Base-by-base conservation (phyloP, 2,113 vertebrate species). In the Trichomycterus rosablanca region DNA sequence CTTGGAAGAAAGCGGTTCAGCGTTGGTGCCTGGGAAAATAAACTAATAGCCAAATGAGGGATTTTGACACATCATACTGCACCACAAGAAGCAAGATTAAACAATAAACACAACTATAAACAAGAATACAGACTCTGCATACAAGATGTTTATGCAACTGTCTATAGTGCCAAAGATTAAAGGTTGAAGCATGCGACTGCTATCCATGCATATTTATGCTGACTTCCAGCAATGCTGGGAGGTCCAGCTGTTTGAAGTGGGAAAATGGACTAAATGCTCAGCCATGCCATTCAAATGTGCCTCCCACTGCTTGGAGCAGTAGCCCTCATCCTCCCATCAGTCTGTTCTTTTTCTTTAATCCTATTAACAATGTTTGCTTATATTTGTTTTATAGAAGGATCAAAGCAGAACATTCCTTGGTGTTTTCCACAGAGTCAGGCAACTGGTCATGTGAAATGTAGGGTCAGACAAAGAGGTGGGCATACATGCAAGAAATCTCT, bases 61-160 rank as follows among this genome's bases (percentile, higher is more conserved):
- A n/a, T n/a, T n/a, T n/a, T n/a, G n/a, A n/a, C n/a, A n/a, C n/a
- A n/a, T n/a, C n/a, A n/a, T n/a, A n/a, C n/a, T n/a, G n/a, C n/a
- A n/a, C n/a, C n/a, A n/a, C n/a, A n/a, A n/a, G n/a, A n/a, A n/a
- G n/a, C n/a, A n/a, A n/a, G n/a, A n/a, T n/a, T n/a, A n/a, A n/a
- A n/a, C n/a, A n/a, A n/a, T n/a, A n/a, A n/a, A n/a, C n/a, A n/a
- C n/a, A n/a, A n/a, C n/a, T n/a, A n/a, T n/a, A n/a, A n/a, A n/a
- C n/a, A n/a, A n/a, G n/a, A n/a, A n/a, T n/a, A n/a, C n/a, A n/a
- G 20, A 54, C 73, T 83, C 80, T 86, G 80, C 65, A 44, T 63
- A 53, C 84, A 84, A 87, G 86, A 86, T 88, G 83, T 80, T 76
- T 67, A 63, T 55, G 63, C 55, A 44, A 15, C 12, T 48, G 24